Evolutionary conservation across 2,888 invertebrate genomes (phyloP), one percentile per base, ranked within the genome.

Genomic region (Halictus quadricinctus): DNA sequence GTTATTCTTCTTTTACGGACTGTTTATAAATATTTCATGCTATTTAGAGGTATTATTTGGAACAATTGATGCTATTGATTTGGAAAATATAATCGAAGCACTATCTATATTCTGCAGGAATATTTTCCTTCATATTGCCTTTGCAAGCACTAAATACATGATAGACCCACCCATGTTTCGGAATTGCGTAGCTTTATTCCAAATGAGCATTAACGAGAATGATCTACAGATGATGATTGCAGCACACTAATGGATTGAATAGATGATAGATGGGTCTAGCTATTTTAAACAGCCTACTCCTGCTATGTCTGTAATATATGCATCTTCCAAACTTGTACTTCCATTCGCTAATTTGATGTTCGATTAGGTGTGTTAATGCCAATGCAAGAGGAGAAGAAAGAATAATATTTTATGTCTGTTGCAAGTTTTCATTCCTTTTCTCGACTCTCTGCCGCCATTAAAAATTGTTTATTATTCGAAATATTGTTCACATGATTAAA

Each of bases 191-290:
- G 89, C 90, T 89, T 86, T 77, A 85, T 86, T 85, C 60, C 82
- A 85, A 90, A 86, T 87, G 89, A 90, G 88, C 89, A 92, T 91
- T 85, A 88, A 88, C 87, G 81, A 87, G 88, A 90, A 87, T 93
- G 92, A 93, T 93, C 83, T 92, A 91, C 87, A 84, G 87, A 78
- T 88, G 84, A 86, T 89, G 84, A 84, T 87, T 85, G 83, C 84
- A 88, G 88, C 90, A 88, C 90, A 81, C 80, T 94, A 94, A 94
- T 94, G 94, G 92, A 94, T 93, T 94, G 91, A 92, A 91, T 88
- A 81, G 88, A 90, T 93, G 93, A 93, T 93, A 86, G 88, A 94
- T 92, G 91, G 79, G 79, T 82, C 86, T 88, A 89, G 88, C 88
- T 85, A 88, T 88, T 93, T 90, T 84, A 80, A 83, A 85, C 75